These are phyloP conservation scores for Disparrhopalites patrizii DNA, from an alignment of 2,888 invertebrate species.

Conservation along the genomic window DNA sequence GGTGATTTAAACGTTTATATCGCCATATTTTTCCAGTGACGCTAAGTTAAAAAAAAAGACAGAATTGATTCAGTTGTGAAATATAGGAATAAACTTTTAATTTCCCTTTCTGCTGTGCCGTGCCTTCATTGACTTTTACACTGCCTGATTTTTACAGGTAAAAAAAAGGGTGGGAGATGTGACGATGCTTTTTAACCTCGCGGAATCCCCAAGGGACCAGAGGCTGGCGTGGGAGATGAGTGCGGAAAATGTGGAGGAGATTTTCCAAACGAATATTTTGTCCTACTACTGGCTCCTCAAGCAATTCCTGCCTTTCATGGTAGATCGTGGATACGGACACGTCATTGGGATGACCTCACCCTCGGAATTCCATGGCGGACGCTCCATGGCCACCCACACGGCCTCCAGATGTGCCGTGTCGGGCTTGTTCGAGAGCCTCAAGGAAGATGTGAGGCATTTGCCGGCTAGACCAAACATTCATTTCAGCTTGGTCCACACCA, in stretches of 20 bases:
- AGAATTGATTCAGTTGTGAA: too few relatives aligned
- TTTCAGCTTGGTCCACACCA: background rate
- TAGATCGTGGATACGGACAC: background rate
- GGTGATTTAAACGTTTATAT: too few relatives aligned
- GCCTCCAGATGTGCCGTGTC: background rate
- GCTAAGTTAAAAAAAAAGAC: too few relatives aligned
- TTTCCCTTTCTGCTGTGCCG: too few relatives aligned
- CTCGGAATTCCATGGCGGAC: background rate
- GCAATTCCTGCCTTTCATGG: background rate
- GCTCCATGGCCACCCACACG: background rate
- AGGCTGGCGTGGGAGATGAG: background rate
- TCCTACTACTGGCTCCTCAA: background rate
- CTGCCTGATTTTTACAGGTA: background rate
- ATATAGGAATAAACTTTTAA: too few relatives aligned
- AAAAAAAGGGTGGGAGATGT: background rate
- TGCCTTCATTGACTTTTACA: too few relatives aligned
- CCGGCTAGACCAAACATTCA: background rate
- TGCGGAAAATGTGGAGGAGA: background rate
- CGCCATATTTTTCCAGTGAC: too few relatives aligned
- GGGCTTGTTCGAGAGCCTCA: background rate
- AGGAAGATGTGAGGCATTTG: background rate
- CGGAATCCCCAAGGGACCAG: background rate
- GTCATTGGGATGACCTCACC: background rate
- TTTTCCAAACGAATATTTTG: background rate
- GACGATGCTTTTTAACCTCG: background rate